Percentiles rank a stretch among this genome's conserved stretches.
Evolutionary conservation across 2,797 vertebrate genomes (phyloP).

Genomic region (Pseudopleuronectes americanus): DNA sequence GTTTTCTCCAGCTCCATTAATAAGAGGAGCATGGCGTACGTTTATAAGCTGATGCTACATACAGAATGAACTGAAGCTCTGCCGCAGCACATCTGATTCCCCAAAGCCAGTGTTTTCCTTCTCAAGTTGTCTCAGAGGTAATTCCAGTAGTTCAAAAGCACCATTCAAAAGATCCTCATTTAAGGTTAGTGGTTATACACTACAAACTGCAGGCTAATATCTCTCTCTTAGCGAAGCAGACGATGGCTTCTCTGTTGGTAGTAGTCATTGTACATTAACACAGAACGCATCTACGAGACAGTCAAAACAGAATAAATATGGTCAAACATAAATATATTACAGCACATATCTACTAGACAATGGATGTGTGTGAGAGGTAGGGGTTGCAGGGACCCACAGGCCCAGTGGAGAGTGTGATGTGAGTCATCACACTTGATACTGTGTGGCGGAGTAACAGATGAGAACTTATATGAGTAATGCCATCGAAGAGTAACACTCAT

Average conservation of each 20-base stretch:
- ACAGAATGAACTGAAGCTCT: conserved; percentile 22
- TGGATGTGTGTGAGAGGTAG: conserved; percentile 84
- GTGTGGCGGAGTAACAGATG: conserved; percentile 49
- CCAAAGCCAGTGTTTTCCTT: conserved; percentile 64
- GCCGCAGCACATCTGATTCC: conserved; percentile 21
- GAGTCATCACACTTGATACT: conserved; percentile 58
- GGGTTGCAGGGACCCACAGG: conserved; percentile 70
- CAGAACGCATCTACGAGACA: conserved; percentile 70
- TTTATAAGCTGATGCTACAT: conserved; percentile 29
- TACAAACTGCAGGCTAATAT: conserved; percentile 60
- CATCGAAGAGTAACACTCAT: conserved; percentile 15
- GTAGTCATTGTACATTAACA: conserved; percentile 65
- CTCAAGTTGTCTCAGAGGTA: conserved; percentile 70
- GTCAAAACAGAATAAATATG: conserved; percentile 85
- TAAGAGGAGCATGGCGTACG: conserved; percentile 24
- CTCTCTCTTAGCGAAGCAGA: conserved; percentile 59
- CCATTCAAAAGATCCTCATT: conserved; percentile 70
- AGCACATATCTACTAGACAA: conserved; percentile 75
- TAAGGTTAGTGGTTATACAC: conserved; percentile 74
- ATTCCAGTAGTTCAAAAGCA: conserved; percentile 83
- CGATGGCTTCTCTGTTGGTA: conserved; percentile 61
- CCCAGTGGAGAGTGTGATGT: conserved; percentile 46
- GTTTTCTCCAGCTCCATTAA: conserved; percentile 38
- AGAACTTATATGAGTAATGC: conserved; percentile 47
- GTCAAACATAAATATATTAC: conserved; percentile 81